Evolutionary conservation across 2,888 invertebrate species (phyloP).

Genomic region (Quadriops clusia): DNA sequence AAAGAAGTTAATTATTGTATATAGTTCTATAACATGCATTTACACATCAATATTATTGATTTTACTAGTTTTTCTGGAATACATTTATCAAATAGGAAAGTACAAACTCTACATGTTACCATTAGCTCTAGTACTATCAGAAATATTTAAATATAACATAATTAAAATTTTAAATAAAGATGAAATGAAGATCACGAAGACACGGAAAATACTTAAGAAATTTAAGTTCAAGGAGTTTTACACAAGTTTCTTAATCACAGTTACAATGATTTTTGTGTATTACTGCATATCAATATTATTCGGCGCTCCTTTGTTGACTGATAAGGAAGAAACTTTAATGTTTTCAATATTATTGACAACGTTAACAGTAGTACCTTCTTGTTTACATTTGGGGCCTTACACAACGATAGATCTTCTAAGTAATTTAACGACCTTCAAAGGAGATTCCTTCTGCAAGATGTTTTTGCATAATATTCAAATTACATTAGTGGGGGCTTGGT

Average conservation of each 20-base stretch:
- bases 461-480: constrained; percentile 44
- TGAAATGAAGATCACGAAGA: constrained; percentile 25
- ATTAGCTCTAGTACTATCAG: constrained; percentile 36
- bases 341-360: constrained; percentile 49
- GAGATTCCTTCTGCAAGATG: constrained; percentile 44
- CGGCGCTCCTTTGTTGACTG: constrained; percentile 52
- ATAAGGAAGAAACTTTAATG: constrained; percentile 56
- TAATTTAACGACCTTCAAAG: constrained; percentile 40
- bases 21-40: constrained; percentile 48
- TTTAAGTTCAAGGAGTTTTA: constrained; percentile 38
- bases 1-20: constrained; percentile 31
- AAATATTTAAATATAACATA: constrained; percentile 41
- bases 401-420: constrained; percentile 42
- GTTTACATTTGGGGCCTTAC: constrained; percentile 50
- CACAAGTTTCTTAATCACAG: constrained; percentile 39
- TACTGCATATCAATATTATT: constrained; percentile 52
- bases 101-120: constrained; percentile 36
- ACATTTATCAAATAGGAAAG: constrained; percentile 49
- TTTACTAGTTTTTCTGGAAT: constrained; percentile 44
- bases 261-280: constrained; percentile 41
- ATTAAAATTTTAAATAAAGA: constrained; percentile 27
- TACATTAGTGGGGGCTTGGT: constrained; percentile 67
- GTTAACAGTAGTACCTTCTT: constrained; percentile 50
- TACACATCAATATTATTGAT: constrained; percentile 48
- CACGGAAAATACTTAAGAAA: constrained; percentile 15